phyloP scores from a whole-genome alignment of 2,797 vertebrate genomes.

The Parauchenoglanis ngamensis region DNA sequence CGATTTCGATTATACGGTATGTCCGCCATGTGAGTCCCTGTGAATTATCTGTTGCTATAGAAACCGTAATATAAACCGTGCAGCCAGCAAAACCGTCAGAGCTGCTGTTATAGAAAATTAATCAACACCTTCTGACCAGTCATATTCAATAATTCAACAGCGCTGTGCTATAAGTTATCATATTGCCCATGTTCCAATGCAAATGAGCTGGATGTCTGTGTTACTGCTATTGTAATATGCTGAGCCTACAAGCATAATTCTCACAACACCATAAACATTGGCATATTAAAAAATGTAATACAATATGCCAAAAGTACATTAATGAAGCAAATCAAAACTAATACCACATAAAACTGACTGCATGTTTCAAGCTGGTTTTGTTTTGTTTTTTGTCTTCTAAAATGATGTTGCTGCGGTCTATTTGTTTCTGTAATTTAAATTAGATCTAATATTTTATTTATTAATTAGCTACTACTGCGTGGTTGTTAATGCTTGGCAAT shows the following conservation, averaged over 20 bases:
- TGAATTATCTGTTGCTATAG: not conserved
- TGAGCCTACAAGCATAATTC: conserved; percentile 18
- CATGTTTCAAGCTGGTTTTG: not conserved
- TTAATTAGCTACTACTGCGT: not conserved
- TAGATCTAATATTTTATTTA: not conserved
- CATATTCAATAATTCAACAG: conserved; percentile 10
- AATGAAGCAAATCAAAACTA: not conserved
- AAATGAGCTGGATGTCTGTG: not conserved
- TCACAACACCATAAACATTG: not conserved
- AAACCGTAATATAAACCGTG: not conserved
- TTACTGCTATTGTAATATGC: not conserved
- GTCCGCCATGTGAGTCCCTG: not conserved
- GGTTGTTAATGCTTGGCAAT: not conserved
- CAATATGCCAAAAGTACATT: not conserved
- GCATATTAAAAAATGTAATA: conserved; percentile 7
- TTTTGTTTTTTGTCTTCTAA: not conserved
- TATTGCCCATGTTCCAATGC: not conserved
- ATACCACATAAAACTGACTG: not conserved
- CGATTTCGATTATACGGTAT: not conserved
- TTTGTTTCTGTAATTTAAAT: conserved; percentile 12
- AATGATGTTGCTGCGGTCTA: not conserved
- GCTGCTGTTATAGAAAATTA: not conserved
- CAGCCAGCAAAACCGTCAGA: not conserved
- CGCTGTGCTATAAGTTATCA: not conserved
- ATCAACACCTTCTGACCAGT: conserved; percentile 1